These are phyloP conservation scores for Himalopsyche kuldschensis DNA, from an alignment of 2,888 invertebrate species.

Conservation along the genomic window DNA sequence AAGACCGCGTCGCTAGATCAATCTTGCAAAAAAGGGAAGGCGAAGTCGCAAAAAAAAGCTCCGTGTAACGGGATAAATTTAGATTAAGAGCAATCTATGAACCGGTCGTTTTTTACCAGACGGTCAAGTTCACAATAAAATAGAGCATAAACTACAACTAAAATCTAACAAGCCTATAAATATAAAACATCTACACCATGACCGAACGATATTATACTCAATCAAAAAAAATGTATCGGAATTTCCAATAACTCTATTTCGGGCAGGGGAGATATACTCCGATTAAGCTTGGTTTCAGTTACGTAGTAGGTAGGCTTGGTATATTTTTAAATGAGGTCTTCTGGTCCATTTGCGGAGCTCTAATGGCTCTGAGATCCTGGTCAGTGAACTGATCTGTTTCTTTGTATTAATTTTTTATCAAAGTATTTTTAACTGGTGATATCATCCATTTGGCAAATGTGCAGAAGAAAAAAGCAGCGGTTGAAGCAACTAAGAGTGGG, in stretches of 20 bases:
- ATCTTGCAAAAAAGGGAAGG: not conserved
- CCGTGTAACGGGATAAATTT: not conserved
- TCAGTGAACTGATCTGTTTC: slow-evolving; percentile 18
- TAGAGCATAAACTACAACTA: not conserved
- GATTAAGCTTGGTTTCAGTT: not conserved
- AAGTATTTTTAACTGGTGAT: not conserved
- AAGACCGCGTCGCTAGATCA: not conserved
- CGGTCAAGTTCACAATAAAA: not conserved
- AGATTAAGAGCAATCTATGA: not conserved
- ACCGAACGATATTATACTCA: too few species aligned
- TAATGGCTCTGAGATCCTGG: slow-evolving; percentile 9
- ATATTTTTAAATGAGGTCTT: not conserved
- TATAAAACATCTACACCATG: too few species aligned
- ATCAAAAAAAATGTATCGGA: too few species aligned
- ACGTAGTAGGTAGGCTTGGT: not conserved
- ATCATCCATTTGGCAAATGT: not conserved
- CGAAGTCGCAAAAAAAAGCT: not conserved
- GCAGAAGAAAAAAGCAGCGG: not conserved
- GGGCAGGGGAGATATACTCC: too few species aligned
- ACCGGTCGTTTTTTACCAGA: not conserved
- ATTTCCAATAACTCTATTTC: too few species aligned
- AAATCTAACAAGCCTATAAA: not conserved
- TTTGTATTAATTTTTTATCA: not conserved
- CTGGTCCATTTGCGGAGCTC: not conserved
- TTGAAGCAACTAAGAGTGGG: not conserved